Evolutionary conservation across 2,888 invertebrate species (phyloP).

Genomic region (Cyclophora punctaria): DNA sequence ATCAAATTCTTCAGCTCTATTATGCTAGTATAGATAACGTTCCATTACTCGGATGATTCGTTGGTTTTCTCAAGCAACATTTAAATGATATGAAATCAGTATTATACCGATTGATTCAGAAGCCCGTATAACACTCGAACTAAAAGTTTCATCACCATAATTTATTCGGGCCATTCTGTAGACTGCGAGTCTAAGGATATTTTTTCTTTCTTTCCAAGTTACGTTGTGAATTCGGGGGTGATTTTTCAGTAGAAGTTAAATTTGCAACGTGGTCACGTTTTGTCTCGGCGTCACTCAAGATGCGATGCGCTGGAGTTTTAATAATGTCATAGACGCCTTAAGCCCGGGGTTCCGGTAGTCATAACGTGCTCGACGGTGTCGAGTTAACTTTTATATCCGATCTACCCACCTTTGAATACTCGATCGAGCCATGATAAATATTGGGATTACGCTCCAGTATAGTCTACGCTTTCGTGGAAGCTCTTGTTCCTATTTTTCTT

Average conservation of each 20-base stretch:
- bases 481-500: no score
- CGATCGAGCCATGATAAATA: no score
- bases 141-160: constrained; percentile 67
- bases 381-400: neutral
- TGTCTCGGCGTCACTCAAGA: constrained; percentile 57
- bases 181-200: constrained; percentile 25
- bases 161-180: constrained; percentile 63
- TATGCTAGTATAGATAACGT: no score
- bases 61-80: constrained; percentile 21
- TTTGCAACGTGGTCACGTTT: constrained; percentile 66
- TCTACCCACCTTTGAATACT: no score
- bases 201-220: constrained; percentile 58
- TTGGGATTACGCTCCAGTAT: no score
- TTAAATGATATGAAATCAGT: constrained; percentile 40
- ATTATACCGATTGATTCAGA: constrained; percentile 35
- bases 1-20: no score
- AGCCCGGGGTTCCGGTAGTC: constrained; percentile 13
- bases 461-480: no score
- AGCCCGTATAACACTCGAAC: constrained; percentile 44
- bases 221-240: constrained; percentile 45
- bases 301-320: constrained; percentile 63
- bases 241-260: constrained; percentile 50
- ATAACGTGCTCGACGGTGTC: neutral
- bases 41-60: neutral
- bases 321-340: constrained; percentile 57